A percentile compares a stretch with the other conserved stretches of the same genome.
Conservation (phyloP, 2,113 vertebrate genomes). For the Mixornis gularis region DNA sequence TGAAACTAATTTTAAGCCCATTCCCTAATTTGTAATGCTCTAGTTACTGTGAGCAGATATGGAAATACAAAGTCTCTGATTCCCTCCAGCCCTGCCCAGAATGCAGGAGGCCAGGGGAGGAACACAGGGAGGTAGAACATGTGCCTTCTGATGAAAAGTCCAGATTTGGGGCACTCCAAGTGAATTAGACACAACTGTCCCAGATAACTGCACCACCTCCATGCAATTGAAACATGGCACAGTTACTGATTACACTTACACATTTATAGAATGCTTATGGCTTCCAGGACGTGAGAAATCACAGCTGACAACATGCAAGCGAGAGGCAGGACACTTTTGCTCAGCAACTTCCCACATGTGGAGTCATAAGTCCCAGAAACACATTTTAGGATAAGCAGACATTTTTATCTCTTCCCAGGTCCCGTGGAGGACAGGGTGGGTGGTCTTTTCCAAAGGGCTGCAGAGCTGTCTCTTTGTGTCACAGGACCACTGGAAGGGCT, state of each 20-base stretch:
- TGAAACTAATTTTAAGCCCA: not conserved
- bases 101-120: not conserved
- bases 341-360: not conserved
- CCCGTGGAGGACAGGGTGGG: not conserved
- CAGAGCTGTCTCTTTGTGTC: not conserved
- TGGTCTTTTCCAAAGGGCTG: not conserved
- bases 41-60: not conserved
- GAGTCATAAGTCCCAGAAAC: not conserved
- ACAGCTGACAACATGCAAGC: not conserved
- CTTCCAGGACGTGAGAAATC: not conserved
- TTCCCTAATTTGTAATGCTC: not conserved
- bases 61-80: not conserved
- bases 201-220: not conserved
- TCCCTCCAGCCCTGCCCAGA: not conserved
- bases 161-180: not conserved
- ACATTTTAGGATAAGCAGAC: not conserved
- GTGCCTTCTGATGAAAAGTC: not conserved
- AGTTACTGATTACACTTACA: not conserved
- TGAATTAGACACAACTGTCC: not conserved
- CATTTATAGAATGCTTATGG: not conserved
- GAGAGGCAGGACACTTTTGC: not conserved
- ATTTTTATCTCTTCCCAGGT: not conserved
- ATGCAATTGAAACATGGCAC: fast-evolving
- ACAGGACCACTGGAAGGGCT: not conserved
- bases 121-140: fast-evolving